phyloP scores from a whole-genome alignment of 1,140 invertebrate species.

The Caenorhabditis inopinata region DNA sequence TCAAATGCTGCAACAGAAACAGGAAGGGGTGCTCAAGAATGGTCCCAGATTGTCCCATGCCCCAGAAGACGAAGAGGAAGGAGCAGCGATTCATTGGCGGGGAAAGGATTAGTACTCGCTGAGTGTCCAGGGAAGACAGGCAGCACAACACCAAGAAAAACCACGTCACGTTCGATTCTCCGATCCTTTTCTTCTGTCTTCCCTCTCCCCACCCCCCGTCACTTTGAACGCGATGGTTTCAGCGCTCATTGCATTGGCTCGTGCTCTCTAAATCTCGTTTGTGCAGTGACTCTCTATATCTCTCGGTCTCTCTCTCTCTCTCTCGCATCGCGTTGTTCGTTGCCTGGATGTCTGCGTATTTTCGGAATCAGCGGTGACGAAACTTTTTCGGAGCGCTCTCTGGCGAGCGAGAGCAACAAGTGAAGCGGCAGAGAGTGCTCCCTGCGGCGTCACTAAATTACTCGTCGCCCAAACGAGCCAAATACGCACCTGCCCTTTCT shows the following conservation, averaged over 20 bases:
- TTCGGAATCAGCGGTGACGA: not conserved
- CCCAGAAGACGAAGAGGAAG: not conserved
- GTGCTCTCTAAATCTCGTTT: not conserved
- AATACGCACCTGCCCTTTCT: not conserved
- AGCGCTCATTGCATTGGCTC: not conserved
- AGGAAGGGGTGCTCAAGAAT: not conserved
- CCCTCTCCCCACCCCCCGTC: too few species aligned
- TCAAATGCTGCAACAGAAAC: not conserved
- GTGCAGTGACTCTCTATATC: not conserved
- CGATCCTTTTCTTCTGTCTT: not conserved
- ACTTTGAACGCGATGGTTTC: slow-evolving; percentile 10
- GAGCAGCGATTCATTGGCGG: not conserved
- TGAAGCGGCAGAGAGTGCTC: not conserved
- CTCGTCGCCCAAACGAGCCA: slow-evolving; percentile 4
- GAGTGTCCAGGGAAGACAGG: not conserved
- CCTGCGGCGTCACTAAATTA: slow-evolving; percentile 5
- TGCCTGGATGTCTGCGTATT: not conserved
- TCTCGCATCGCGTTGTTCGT: not conserved
- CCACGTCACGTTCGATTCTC: not conserved
- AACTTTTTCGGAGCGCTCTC: slow-evolving; percentile 9
- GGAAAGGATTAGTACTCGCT: not conserved
- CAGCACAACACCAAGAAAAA: not conserved
- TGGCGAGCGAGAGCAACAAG: not conserved
- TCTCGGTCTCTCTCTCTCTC: not conserved
- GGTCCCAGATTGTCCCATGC: not conserved